Evolutionary conservation across 2,113 vertebrate species (phyloP).

Genomic region (Ammodytes dubius): DNA sequence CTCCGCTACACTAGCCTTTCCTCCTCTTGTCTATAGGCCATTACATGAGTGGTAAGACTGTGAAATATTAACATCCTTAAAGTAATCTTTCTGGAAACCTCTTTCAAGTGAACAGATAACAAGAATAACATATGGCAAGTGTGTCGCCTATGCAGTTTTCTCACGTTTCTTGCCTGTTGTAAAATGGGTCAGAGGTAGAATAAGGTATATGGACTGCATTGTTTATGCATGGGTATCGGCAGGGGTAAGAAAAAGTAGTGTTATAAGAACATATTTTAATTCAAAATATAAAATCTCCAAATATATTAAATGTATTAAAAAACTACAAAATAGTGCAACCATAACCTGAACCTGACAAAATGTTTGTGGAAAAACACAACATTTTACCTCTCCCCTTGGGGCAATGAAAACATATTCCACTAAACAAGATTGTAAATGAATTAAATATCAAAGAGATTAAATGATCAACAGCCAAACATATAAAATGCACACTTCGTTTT

Average conservation of each 20-base stretch:
- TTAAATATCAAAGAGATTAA: constrained; percentile 56
- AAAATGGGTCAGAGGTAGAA: constrained; percentile 64
- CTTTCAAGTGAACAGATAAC: constrained; percentile 50
- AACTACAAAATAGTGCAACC: not conserved
- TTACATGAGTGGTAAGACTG: constrained; percentile 16
- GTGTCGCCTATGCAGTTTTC: not conserved
- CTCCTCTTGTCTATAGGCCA: constrained; percentile 21
- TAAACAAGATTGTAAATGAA: constrained; percentile 27
- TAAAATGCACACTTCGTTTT: constrained; percentile 40
- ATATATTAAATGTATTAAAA: constrained; percentile 6
- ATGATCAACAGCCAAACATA: constrained; percentile 55
- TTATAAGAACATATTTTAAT: constrained; percentile 23
- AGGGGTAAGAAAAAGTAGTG: constrained; percentile 2
- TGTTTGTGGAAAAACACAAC: constrained; percentile 7
- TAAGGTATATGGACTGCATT: constrained; percentile 47
- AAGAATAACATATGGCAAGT: constrained; percentile 29
- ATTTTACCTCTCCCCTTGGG: not conserved
- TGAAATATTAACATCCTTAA: constrained; percentile 63
- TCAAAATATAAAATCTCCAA: constrained; percentile 11
- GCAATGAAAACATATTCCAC: not conserved
- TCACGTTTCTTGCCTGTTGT: constrained; percentile 28
- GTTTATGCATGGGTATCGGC: constrained; percentile 58
- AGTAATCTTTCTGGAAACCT: constrained; percentile 48
- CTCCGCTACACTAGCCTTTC: constrained; percentile 36
- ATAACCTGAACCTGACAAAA: constrained; percentile 17